These are phyloP conservation scores for Acropternis orthonyx DNA, from an alignment of 2,797 vertebrate genomes.

Conservation along the genomic window DNA sequence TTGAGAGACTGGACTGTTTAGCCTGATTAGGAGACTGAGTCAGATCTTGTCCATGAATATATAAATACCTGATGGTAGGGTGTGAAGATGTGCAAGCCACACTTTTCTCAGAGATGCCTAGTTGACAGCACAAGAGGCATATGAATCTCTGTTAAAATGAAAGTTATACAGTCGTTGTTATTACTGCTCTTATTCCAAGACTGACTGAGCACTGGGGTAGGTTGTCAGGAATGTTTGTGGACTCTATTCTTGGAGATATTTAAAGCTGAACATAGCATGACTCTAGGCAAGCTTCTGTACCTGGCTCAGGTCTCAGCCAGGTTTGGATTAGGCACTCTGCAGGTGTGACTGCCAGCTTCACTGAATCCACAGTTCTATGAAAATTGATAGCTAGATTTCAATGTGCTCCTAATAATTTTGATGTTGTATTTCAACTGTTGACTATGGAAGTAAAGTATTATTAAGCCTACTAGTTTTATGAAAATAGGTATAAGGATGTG, in stretches of 20 bases:
- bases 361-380: neutral
- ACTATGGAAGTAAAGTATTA: neutral
- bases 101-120: neutral
- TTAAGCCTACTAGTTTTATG: neutral
- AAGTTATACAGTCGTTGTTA: neutral
- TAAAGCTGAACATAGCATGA: neutral
- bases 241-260: neutral
- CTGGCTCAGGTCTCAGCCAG: neutral
- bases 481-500: neutral
- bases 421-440: neutral
- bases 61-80: neutral
- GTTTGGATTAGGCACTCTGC: neutral
- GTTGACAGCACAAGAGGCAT: neutral
- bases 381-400: neutral
- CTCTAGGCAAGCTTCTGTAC: neutral
- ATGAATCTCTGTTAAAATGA: neutral
- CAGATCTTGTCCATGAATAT: neutral
- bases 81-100: neutral
- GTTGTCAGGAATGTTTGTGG: neutral
- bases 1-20: neutral
- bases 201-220: neutral
- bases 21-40: neutral
- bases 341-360: neutral
- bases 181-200: neutral
- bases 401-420: neutral